A percentile compares a stretch with the other conserved stretches of the same genome.
These are phyloP conservation scores for Synanceia verrucosa DNA, from an alignment of 2,797 vertebrate genomes.

Conservation along the genomic window DNA sequence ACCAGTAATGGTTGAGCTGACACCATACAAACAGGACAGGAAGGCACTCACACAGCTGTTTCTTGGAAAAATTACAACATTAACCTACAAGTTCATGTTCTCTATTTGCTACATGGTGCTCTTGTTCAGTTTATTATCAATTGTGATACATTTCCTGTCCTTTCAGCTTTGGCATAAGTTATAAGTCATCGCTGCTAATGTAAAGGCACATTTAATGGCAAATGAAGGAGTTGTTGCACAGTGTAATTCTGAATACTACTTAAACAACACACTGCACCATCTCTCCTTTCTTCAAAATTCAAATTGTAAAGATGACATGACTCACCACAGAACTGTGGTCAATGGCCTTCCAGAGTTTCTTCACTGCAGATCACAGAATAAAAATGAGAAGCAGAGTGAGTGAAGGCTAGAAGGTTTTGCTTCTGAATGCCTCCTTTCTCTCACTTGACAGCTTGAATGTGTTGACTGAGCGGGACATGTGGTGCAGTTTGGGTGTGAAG, in stretches of 20 bases:
- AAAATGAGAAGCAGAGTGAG: constrained; percentile 13
- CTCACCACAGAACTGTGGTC: not conserved
- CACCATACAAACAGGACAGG: not conserved
- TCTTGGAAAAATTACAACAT: not conserved
- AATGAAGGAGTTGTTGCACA: not conserved
- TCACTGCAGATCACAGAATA: not conserved
- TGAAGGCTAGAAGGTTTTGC: constrained; percentile 19
- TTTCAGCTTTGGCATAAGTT: not conserved
- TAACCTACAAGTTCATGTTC: not conserved
- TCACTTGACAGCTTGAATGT: constrained; percentile 18
- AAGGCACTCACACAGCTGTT: not conserved
- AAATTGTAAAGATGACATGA: constrained; percentile 13
- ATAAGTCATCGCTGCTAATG: not conserved
- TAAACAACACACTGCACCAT: not conserved
- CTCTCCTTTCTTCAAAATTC: not conserved
- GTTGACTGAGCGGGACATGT: constrained; percentile 7
- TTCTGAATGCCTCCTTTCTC: constrained; percentile 21
- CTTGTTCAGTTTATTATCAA: not conserved
- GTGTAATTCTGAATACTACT: not conserved
- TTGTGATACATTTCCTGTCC: not conserved
- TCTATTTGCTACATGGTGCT: not conserved
- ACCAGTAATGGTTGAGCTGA: not conserved
- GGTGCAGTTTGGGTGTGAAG: constrained; percentile 1
- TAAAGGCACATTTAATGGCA: not conserved
- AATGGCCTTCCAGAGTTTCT: not conserved